Evolutionary conservation across 2,888 invertebrate genomes (phyloP).

Genomic region (Platerodrilus igneus): DNA sequence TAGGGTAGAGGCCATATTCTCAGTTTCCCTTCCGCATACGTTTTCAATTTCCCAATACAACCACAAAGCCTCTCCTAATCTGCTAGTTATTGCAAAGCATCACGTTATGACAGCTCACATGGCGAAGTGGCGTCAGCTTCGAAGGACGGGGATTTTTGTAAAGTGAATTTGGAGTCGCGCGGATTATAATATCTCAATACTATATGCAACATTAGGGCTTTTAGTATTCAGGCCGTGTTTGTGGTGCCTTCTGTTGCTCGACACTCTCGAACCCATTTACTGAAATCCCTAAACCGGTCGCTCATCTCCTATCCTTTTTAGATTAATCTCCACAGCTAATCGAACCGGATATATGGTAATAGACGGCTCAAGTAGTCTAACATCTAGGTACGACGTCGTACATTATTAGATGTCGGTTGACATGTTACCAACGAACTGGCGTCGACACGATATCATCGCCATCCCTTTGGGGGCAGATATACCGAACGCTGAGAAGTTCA

Average conservation of each 20-base stretch:
- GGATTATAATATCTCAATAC: slow-evolving; percentile 34
- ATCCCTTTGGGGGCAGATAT: slow-evolving; percentile 24
- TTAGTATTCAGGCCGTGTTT: slow-evolving; percentile 40
- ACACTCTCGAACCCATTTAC: slow-evolving; percentile 34
- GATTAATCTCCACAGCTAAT: slow-evolving; percentile 24
- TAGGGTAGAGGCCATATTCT: slow-evolving; percentile 34
- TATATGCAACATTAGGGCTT: slow-evolving; percentile 30
- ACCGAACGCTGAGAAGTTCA: slow-evolving; percentile 42
- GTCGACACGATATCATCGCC: slow-evolving; percentile 25
- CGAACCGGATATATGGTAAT: slow-evolving; percentile 23
- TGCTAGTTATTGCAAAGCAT: slow-evolving; percentile 37
- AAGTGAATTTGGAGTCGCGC: slow-evolving; percentile 30
- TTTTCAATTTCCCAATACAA: slow-evolving; percentile 38
- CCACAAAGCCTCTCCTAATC: slow-evolving; percentile 37
- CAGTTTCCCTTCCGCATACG: slow-evolving; percentile 32
- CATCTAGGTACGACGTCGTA: too few species aligned
- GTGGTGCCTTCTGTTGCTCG: slow-evolving; percentile 43
- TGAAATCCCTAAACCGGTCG: slow-evolving; percentile 23
- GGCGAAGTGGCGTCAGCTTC: slow-evolving; percentile 28
- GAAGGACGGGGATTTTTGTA: slow-evolving; percentile 32
- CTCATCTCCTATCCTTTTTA: slow-evolving; percentile 26
- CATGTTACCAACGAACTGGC: slow-evolving; percentile 22
- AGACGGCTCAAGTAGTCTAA: slow-evolving; percentile 18
- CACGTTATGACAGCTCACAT: slow-evolving; percentile 26
- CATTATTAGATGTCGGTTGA: slow-evolving; percentile 22